Conservation (phyloP, 1,140 invertebrate species). For the Drosophila funebris region DNA sequence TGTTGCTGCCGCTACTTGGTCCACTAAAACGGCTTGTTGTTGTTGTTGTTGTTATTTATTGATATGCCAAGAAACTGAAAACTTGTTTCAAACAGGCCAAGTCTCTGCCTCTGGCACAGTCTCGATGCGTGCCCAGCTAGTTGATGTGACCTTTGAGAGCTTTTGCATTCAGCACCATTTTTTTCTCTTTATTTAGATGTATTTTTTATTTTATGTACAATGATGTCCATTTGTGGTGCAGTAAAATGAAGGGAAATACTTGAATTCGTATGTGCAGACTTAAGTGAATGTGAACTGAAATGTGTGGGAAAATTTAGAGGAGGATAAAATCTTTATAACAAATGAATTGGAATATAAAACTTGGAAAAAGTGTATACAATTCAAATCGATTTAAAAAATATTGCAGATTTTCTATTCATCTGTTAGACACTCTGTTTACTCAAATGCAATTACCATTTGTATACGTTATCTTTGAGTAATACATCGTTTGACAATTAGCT, state of each 20-base stretch:
- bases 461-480: background rate
- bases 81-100: constrained; percentile 47
- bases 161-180: constrained; percentile 49
- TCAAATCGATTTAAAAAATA: no score
- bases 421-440: no score
- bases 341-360: background rate
- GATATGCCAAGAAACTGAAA: constrained; percentile 51
- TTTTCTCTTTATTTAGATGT: constrained; percentile 5
- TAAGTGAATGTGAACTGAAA: constrained; percentile 10
- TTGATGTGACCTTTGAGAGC: constrained; percentile 71
- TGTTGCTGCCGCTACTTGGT: constrained; percentile 26
- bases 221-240: constrained; percentile 32
- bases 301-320: constrained; percentile 27
- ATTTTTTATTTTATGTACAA: constrained; percentile 12
- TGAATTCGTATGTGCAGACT: background rate
- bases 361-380: background rate
- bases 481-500: background rate
- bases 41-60: constrained; percentile 13
- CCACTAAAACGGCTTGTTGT: constrained; percentile 32
- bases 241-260: constrained; percentile 24
- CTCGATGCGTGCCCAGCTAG: constrained; percentile 66
- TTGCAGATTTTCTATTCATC: no score
- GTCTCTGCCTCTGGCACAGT: constrained; percentile 4
- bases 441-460: background rate
- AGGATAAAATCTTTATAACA: background rate